Base-by-base conservation (phyloP, 2,888 invertebrate genomes). In the Exocentrus adspersus region DNA sequence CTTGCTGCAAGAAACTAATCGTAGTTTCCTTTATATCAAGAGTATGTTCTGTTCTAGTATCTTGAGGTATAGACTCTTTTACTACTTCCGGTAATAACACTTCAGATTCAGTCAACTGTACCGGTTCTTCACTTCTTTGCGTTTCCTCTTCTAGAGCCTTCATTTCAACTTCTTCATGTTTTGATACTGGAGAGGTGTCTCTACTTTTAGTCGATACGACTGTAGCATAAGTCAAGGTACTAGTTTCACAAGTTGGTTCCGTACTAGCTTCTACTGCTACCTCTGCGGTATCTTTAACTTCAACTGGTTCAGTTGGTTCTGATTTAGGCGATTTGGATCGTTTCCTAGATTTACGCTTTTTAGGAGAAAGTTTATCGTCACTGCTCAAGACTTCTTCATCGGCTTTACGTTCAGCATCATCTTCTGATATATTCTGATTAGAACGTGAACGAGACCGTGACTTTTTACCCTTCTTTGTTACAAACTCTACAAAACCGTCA, bases 401-500 rank as follows among this genome's bases (percentile, higher is more conserved):
- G 14, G 19, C 14, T 0, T 46, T 21, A 6, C 19, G 5, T 12
- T 57, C 19, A 6, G 16, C n/a, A 2, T 32, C 9, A 12, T 17
- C 19, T 1, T 46, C 42, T 20, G 12, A 7, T 2, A 3, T 32
- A 6, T 41, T 20, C 16, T 21, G 81, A n/a, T 80, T 75, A 28
- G 43, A 52, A 14, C 20, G 52, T 2, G 58, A 54, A 43, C 54
- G 45, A 1, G 89, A 88, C 59, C 87, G 84, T 45, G 86, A 84
- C 67, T 85, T 80, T 75, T 84, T 81, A 69, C 79, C 82, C 77
- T 84, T 83, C 45, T 67, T 72, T 3, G 71, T 32, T 5, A 46
- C 63, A 37, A 85, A 74, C 75, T 86, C 85, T 62, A 85, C 80
- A 70, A 86, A 86, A 50, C 84, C 86, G 69, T 85, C 83, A 10